Conservation (phyloP, 2,113 vertebrate species). For the Donacobius atricapilla region DNA sequence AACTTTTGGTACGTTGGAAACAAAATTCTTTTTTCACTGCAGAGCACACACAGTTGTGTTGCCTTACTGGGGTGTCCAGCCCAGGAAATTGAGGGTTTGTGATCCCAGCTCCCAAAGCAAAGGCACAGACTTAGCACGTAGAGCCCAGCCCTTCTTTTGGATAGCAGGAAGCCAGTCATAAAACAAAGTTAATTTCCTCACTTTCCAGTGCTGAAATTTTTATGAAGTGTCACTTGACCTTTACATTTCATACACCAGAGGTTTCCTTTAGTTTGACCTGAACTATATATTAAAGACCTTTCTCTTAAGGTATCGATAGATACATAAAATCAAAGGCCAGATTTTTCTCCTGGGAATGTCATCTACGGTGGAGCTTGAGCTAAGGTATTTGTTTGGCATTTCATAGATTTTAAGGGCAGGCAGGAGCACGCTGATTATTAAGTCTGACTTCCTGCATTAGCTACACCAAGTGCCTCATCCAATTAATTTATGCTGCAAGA, state of each 20-base stretch:
- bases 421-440: slow-evolving; percentile 4
- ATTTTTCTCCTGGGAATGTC: not conserved
- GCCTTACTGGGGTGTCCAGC: not conserved
- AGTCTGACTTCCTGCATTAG: slow-evolving; percentile 20
- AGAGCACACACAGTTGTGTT: not conserved
- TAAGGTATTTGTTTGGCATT: slow-evolving; percentile 38
- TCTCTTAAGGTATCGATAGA: slow-evolving; percentile 30
- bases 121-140: not conserved
- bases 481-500: slow-evolving; percentile 13
- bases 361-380: not conserved
- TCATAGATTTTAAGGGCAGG: slow-evolving; percentile 6
- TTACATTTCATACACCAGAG: not conserved
- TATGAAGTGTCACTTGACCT: slow-evolving; percentile 40
- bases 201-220: not conserved
- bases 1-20: rapidly evolving
- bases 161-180: not conserved
- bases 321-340: slow-evolving; percentile 40
- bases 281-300: not conserved
- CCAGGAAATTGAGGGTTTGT: not conserved
- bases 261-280: not conserved
- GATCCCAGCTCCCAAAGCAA: not conserved
- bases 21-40: not conserved
- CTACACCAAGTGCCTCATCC: not conserved
- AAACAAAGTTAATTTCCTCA: not conserved
- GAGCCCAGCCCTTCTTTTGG: not conserved